Evolutionary conservation across 2,113 vertebrate species (phyloP), one percentile per base, ranked within the genome.

Genomic region (zebrafish (Danio rerio)): DNA sequence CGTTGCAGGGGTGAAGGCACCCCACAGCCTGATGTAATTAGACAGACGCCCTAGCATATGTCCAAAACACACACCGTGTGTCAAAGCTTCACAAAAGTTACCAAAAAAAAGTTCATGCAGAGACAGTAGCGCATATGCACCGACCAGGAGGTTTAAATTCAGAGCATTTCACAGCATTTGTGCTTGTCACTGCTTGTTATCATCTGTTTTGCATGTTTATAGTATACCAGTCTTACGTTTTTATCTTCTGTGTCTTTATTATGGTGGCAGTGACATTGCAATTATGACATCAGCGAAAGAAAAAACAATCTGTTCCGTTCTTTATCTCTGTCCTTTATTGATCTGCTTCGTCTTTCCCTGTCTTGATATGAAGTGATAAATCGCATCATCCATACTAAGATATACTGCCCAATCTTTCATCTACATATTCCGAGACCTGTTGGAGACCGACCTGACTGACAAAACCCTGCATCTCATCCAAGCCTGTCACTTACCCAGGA

Each of bases 311-410:
- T 10, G 56, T 40, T 13, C 75, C 73, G 43, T 42, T 62, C 58
- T 49, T 58, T 31, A 59, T 63, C 47, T 68, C 61, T 80, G 61
- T 50, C 45, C 15, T 59, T 73, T 52, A 76, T 84, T 85, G 72
- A 83, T 85, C 65, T 74, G 45, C 52, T 47, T 66, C 7, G 52
- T 66, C 78, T 76, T 18, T 43, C 59, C 45, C 53, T 75, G 71
- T 53, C 53, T 70, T 8, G 21, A 70, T 56, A 84, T 9, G 10
- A 11, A 80, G 42, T 71, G 70, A 82, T 70, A 82, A 76, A 87
- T 82, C 81, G 82, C 63, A 84, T 84, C 75, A 63, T 59, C 65
- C 65, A 6, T 70, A 45, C 61, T 68, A 66, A 42, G 72, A 80
- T 84, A 71, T 78, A 74, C 74, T 31, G 21, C 18, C 66, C 42